These are phyloP conservation scores for Diabrotica undecimpunctata DNA, from an alignment of 1,140 invertebrate species.

Conservation along the genomic window DNA sequence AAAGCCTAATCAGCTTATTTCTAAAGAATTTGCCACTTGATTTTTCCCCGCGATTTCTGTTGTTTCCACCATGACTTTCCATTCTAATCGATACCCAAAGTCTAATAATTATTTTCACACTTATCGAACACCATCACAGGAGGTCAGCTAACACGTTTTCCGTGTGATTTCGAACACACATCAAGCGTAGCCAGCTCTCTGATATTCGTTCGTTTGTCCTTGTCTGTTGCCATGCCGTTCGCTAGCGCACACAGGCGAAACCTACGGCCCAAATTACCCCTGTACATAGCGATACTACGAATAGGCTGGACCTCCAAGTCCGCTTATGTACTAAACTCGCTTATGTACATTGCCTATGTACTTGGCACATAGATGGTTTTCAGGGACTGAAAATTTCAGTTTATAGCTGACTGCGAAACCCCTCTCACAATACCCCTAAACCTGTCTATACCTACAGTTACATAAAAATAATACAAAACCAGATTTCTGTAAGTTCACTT, in stretches of 20 bases:
- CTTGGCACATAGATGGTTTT: conserved; percentile 31
- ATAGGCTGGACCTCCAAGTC: conserved; percentile 27
- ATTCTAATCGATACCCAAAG: conserved; percentile 12
- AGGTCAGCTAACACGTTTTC: conserved; percentile 23
- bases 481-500: conserved; percentile 14
- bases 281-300: conserved; percentile 15
- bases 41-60: background rate
- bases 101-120: conserved; percentile 23
- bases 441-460: conserved; percentile 48
- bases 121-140: conserved; percentile 22
- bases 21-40: background rate
- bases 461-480: conserved; percentile 19
- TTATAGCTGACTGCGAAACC: conserved; percentile 48
- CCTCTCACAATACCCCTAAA: conserved; percentile 46
- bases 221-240: conserved; percentile 5
- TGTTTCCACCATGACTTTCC: background rate
- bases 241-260: conserved; percentile 23
- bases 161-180: conserved; percentile 22
- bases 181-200: conserved; percentile 15
- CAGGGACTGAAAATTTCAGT: conserved; percentile 45
- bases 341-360: conserved; percentile 35
- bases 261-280: conserved; percentile 20
- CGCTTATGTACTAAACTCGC: conserved; percentile 34
- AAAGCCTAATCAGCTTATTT: too few species aligned
- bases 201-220: conserved; percentile 14